Conservation (phyloP, 1,140 invertebrate genomes). For the Cephus cinctus region DNA sequence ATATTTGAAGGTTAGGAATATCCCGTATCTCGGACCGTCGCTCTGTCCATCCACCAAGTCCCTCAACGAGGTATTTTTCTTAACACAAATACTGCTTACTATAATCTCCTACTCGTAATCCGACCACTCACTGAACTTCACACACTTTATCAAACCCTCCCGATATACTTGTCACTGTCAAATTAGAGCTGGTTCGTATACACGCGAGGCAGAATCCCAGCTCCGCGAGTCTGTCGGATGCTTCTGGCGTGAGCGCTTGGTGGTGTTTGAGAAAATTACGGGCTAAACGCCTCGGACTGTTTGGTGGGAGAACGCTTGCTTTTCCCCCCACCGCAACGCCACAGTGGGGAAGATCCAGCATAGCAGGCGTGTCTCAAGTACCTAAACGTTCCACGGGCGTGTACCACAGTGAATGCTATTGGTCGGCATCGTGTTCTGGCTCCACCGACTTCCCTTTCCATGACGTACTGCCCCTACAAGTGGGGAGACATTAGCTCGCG, state of each 20-base stretch:
- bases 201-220: slow-evolving; percentile 10
- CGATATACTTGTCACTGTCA: slow-evolving; percentile 17
- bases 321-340: slow-evolving; percentile 12
- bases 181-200: slow-evolving; percentile 8
- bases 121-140: slow-evolving; percentile 20
- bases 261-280: slow-evolving; percentile 57
- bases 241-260: slow-evolving; percentile 50
- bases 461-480: slow-evolving; percentile 14
- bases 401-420: slow-evolving; percentile 18
- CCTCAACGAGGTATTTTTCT: no score
- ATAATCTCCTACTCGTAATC: no score
- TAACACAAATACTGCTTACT: no score
- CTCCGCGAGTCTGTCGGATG: slow-evolving; percentile 34
- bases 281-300: slow-evolving; percentile 40
- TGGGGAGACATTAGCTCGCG: slow-evolving; percentile 42
- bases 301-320: slow-evolving; percentile 1
- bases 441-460: no score
- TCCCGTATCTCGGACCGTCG: no score
- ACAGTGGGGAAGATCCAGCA: slow-evolving; percentile 20
- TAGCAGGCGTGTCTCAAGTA: slow-evolving; percentile 24
- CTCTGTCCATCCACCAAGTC: no score
- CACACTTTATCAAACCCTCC: slow-evolving; percentile 16
- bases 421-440: slow-evolving; percentile 20
- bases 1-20: no score
- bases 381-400: slow-evolving; percentile 30